Percentiles rank a stretch among this genome's conserved stretches.
Conservation (phyloP, 92 coral and sea anemone genomes). For the Galaxea fascicularis region DNA sequence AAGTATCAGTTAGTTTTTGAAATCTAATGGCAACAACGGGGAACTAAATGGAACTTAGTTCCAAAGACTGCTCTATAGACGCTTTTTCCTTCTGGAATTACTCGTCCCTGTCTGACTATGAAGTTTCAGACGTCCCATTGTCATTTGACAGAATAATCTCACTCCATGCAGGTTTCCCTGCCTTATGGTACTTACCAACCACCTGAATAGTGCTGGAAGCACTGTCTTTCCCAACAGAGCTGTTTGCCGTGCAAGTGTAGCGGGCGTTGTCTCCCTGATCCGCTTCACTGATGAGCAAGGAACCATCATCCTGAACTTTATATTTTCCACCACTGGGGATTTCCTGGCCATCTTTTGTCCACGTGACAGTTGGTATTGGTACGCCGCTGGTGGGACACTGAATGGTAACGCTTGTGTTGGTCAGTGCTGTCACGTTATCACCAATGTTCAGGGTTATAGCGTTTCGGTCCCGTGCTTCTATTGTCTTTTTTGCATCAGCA, state of each 20-base stretch:
- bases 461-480: conserved; percentile 33
- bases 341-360: conserved; percentile 55
- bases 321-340: not conserved
- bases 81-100: no score
- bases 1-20: no score
- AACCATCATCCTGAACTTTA: conserved; percentile 33
- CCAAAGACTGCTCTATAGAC: no score
- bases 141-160: not conserved
- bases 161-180: not conserved
- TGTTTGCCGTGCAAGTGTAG: conserved; percentile 64
- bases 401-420: conserved; percentile 55
- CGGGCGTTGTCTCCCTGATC: conserved; percentile 33
- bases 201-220: conserved; percentile 44
- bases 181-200: conserved; percentile 48
- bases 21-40: no score
- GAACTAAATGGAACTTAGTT: no score
- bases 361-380: conserved; percentile 62
- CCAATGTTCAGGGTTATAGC: conserved; percentile 50
- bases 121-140: no score
- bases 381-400: conserved; percentile 61
- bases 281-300: conserved; percentile 51
- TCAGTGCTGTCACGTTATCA: conserved; percentile 61
- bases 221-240: conserved; percentile 51
- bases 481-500: not conserved
- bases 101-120: no score